A percentile compares a stretch with the other conserved stretches of the same genome.
These are phyloP conservation scores for Pangasianodon hypophthalmus DNA, from an alignment of 2,113 vertebrate species.

Conservation along the genomic window DNA sequence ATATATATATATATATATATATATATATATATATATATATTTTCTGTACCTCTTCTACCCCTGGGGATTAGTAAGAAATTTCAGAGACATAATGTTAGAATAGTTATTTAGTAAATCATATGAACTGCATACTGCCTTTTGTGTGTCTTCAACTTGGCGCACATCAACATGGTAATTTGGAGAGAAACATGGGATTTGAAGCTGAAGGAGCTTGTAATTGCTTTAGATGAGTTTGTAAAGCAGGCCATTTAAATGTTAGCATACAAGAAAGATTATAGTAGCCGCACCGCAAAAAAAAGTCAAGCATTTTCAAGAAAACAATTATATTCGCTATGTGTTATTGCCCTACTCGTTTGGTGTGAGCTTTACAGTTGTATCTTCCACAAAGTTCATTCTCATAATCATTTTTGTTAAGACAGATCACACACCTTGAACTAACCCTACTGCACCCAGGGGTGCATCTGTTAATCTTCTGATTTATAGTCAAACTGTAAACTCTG, in stretches of 20 bases:
- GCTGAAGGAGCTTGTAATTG: background rate
- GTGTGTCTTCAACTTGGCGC: background rate
- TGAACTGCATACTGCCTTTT: background rate
- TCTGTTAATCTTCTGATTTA: conserved; percentile 23
- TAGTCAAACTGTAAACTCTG: conserved; percentile 38
- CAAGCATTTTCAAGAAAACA: background rate
- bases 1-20: too few species aligned
- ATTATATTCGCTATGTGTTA: background rate
- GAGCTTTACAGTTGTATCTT: background rate
- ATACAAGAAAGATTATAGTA: background rate
- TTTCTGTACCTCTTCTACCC: too few species aligned
- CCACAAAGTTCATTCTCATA: background rate
- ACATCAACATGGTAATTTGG: background rate
- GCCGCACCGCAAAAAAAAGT: background rate
- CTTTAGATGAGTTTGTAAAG: background rate
- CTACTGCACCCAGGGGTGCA: background rate
- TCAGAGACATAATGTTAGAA: background rate
- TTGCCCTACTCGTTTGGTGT: background rate
- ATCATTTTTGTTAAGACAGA: background rate
- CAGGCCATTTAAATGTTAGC: background rate
- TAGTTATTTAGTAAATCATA: background rate
- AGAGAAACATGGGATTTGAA: background rate
- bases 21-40: too few species aligned
- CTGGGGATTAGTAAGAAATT: background rate
- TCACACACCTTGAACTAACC: conserved; percentile 8